Evolutionary conservation across 2,113 vertebrate species (phyloP).

Genomic region (Tapirus terrestris): DNA sequence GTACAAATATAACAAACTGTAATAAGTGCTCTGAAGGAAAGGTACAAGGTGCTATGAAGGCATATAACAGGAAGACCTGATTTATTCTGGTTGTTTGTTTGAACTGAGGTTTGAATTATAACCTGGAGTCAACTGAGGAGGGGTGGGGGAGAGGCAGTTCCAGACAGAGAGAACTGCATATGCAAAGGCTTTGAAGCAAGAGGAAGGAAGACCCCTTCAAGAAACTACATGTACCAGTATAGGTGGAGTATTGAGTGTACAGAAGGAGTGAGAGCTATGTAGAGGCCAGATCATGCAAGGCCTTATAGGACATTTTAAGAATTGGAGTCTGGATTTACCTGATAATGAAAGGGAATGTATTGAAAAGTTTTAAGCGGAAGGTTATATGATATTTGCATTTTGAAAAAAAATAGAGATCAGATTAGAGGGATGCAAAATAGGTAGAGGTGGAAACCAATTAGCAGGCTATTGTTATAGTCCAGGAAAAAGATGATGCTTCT

Average conservation of each 20-base stretch:
- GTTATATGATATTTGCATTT: slow-evolving; percentile 28
- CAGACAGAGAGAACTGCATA: neutral
- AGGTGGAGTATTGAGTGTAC: neutral
- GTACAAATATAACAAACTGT: neutral
- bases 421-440: neutral
- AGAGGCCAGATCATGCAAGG: neutral
- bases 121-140: neutral
- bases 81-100: neutral
- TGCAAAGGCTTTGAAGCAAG: neutral
- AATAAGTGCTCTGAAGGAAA: neutral
- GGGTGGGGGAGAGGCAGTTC: neutral
- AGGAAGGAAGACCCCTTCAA: neutral
- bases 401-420: neutral
- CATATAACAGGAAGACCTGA: neutral
- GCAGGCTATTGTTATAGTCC: neutral
- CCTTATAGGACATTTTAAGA: neutral
- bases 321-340: neutral
- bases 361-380: neutral
- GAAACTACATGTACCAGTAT: neutral
- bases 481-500: neutral
- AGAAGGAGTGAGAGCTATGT: neutral
- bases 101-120: slow-evolving; percentile 9
- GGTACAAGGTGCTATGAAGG: neutral
- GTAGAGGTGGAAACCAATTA: neutral
- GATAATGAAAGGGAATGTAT: neutral